Conservation (phyloP, 2,113 vertebrate genomes). For the Progne subis region DNA sequence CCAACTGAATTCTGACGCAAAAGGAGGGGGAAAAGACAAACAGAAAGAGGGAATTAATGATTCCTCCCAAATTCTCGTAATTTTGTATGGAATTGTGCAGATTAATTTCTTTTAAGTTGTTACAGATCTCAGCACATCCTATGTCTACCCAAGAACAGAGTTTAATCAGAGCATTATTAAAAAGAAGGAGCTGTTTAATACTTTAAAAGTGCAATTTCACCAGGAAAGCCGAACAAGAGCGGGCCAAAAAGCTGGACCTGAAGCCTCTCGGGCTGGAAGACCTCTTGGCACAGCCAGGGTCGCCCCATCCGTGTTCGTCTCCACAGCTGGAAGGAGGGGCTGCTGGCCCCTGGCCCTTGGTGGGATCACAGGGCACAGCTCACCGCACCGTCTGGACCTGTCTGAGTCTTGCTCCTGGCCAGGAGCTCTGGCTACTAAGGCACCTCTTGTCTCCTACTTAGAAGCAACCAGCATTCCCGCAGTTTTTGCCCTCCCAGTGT, state of each 20-base stretch:
- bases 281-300: neutral
- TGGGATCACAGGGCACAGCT: neutral
- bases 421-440: neutral
- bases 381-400: neutral
- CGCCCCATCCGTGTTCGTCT: rapidly evolving
- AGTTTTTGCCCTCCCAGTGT: neutral
- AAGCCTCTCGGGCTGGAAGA: neutral
- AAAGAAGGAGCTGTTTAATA: neutral
- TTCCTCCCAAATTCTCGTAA: neutral
- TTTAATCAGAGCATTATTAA: neutral
- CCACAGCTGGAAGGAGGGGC: neutral
- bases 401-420: neutral
- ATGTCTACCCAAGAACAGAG: neutral
- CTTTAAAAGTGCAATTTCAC: neutral
- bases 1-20: neutral
- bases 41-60: neutral
- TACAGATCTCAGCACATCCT: neutral
- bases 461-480: neutral
- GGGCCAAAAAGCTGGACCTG: neutral
- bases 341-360: too few species aligned
- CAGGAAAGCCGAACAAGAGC: neutral
- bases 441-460: neutral
- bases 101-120: neutral
- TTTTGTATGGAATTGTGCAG: neutral
- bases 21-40: neutral